Base-by-base conservation (phyloP, 2,888 invertebrate species). In the Ophonus ardosiacus region DNA sequence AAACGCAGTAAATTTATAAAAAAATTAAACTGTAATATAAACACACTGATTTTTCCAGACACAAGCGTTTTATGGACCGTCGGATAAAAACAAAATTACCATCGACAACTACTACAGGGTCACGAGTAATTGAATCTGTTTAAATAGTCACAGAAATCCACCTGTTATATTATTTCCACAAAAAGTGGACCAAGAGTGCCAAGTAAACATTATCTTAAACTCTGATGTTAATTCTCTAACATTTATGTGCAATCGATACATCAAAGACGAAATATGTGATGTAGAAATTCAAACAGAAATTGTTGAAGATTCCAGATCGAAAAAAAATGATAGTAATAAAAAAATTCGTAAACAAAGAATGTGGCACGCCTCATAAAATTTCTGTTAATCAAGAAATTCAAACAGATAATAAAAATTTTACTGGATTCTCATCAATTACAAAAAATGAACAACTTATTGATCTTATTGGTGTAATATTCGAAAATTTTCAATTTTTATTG, bases 401-500 rank as follows among this genome's bases (percentile, higher is more conserved):
- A 85, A 6, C 74, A 1, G 61, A 71, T 1, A 51, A 31, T 7
- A 71, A n/a, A 31, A 0, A 38, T 79, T 85, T 88, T 86, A 17
- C 40, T 74, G 86, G 87, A 13, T 85, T 85, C 78, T 2, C 24
- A 84, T 87, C 86, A 8, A 76, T 88, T 13, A 74, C 24, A 86
- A 86, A 86, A 10, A 61, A 86, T 74, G 59, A 87, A 59, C 68
- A 86, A 59, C 17, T 87, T 7, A 84, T 78, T 4, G 86, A 85
- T 81, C 86, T 88, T 15, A 86, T 86, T 68, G 87, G 87, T 13
- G 83, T 87, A 15, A 85, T 78, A 15, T 76, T 87, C 17, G 8
- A 79, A 18, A 85, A 85, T 83, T 87, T 87, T 85, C 24, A 71
- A 21, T 86, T 87, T 83, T 84, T 87, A 71, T 80, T 87, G 61